A percentile compares a stretch with the other conserved stretches of the same genome.
These are phyloP conservation scores for Sternarchorhynchus goeldii DNA, from an alignment of 2,797 vertebrate genomes.

Conservation along the genomic window DNA sequence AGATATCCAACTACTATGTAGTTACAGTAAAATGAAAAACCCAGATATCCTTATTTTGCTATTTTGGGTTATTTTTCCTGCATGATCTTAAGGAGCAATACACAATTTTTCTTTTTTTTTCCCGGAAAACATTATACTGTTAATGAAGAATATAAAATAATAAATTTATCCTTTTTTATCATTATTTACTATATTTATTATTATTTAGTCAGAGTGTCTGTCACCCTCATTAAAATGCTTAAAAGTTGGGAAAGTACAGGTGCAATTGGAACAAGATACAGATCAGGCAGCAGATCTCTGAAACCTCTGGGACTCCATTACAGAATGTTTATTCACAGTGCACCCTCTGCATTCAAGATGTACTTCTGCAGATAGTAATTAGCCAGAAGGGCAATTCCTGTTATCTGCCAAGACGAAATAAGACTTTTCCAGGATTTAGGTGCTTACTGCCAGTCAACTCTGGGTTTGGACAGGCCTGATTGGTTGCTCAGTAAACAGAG, in stretches of 20 bases:
- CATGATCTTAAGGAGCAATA: conserved; percentile 65
- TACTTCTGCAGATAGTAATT: conserved; percentile 30
- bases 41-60: conserved; percentile 50
- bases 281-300: no score
- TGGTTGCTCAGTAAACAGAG: conserved; percentile 3
- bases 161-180: conserved; percentile 30
- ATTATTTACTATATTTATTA: not conserved
- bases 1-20: conserved; percentile 81
- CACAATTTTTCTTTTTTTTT: conserved; percentile 61
- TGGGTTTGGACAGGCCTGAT: conserved; percentile 13
- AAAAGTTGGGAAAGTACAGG: not conserved
- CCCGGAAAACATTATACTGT: conserved; percentile 35
- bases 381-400: conserved; percentile 43
- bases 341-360: conserved; percentile 15
- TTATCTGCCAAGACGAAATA: conserved; percentile 32
- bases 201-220: not conserved
- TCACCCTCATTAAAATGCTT: not conserved
- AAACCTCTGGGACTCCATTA: not conserved
- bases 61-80: conserved; percentile 32
- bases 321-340: conserved; percentile 7
- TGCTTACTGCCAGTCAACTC: not conserved
- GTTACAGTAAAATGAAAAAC: conserved; percentile 72
- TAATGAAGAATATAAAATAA: conserved; percentile 43
- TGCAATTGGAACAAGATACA: not conserved
- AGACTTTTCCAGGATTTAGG: conserved; percentile 23